Evolutionary conservation across 2,888 invertebrate genomes (phyloP).

Genomic region (Cataglyphis albicans): DNA sequence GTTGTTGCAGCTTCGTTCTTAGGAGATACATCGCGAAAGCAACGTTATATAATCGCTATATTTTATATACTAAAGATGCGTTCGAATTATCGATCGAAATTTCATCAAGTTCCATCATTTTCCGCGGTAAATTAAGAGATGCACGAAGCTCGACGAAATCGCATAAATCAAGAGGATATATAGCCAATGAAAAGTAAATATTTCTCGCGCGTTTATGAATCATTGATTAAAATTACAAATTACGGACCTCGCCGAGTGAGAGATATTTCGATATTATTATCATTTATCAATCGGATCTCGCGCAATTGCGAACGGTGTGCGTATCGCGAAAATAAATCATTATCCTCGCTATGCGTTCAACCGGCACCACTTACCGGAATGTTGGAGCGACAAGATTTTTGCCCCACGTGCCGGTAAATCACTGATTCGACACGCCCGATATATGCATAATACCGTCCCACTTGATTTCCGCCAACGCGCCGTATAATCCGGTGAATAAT

Average conservation of each 20-base stretch:
- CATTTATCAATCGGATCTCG: conserved; percentile 37
- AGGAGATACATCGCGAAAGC: neutral
- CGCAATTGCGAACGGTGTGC: conserved; percentile 12
- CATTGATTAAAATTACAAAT: conserved; percentile 41
- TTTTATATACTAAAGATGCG: conserved; percentile 65
- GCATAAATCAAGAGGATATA: neutral
- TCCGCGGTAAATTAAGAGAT: conserved; percentile 40
- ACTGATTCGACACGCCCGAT: conserved; percentile 68
- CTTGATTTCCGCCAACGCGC: conserved; percentile 74
- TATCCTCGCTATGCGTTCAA: conserved; percentile 11
- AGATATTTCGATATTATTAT: neutral
- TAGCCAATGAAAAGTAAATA: neutral
- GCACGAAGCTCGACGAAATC: conserved; percentile 54
- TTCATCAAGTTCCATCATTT: conserved; percentile 71
- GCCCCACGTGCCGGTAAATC: conserved; percentile 66
- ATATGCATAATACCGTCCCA: conserved; percentile 71
- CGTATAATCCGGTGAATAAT: conserved; percentile 78
- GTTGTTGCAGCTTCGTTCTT: conserved; percentile 40
- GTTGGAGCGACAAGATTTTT: conserved; percentile 50
- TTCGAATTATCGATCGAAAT: conserved; percentile 71
- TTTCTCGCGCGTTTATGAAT: conserved; percentile 8
- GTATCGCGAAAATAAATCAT: conserved; percentile 34
- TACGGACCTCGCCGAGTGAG: neutral
- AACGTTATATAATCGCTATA: conserved; percentile 60
- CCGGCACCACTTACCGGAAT: conserved; percentile 28